Evolutionary conservation across 2,888 invertebrate genomes (phyloP).

Genomic region (Nezara viridula): DNA sequence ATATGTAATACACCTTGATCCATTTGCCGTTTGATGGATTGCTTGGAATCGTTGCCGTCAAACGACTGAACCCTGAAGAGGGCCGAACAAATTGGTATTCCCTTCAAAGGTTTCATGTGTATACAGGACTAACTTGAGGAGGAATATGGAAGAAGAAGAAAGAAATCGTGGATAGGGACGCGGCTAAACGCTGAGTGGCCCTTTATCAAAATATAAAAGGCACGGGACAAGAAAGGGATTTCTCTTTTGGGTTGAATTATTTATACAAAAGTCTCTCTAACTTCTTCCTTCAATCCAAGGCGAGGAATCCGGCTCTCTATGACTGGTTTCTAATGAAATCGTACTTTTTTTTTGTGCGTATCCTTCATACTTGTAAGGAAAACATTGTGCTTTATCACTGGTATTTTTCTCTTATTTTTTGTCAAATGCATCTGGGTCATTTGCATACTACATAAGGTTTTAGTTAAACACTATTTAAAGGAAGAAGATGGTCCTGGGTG

Average conservation of each 20-base stretch:
- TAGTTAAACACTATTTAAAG: too few species aligned
- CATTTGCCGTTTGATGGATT: background rate
- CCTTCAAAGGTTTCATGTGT: constrained; percentile 14
- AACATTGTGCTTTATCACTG: too few species aligned
- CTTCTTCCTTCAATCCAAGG: background rate
- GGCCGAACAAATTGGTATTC: background rate
- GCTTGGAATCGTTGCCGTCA: background rate
- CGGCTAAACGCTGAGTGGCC: constrained; percentile 1
- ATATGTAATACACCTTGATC: too few species aligned
- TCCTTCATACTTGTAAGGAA: too few species aligned
- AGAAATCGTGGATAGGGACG: background rate
- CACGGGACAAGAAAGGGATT: background rate
- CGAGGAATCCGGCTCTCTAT: background rate
- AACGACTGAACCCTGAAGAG: background rate
- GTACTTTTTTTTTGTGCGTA: background rate
- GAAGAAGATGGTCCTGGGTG: too few species aligned
- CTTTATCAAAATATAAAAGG: constrained; percentile 32
- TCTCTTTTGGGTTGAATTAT: background rate
- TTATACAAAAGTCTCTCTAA: background rate
- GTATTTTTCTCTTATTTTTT: too few species aligned
- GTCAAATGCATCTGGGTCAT: too few species aligned
- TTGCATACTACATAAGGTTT: too few species aligned
- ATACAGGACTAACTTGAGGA: background rate
- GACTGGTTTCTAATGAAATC: background rate
- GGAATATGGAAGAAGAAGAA: background rate